Base-by-base conservation (phyloP, 1,140 invertebrate genomes). In the Pygmarrhopalites habei region DNA sequence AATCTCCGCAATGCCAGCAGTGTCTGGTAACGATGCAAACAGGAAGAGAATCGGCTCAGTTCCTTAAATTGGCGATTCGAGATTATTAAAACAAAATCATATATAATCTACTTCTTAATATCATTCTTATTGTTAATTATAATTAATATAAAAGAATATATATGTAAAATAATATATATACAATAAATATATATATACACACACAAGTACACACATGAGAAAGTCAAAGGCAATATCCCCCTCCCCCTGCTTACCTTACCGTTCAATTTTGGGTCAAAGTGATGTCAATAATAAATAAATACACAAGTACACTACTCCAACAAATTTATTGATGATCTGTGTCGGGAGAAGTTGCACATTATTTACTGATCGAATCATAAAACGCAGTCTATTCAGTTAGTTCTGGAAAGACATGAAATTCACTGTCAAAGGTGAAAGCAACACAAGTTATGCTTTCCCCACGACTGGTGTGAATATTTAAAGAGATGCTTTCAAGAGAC, bases 251-350 rank as follows among this genome's bases (percentile, higher is more conserved):
- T 51, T 28, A 12, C 23, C 19, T 12, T 32, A 21, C 26, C 35
- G 49, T 60, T 29, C 49, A 60, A 60, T 60, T 60, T 43, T 60
- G 58, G 58, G 58, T 60, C 58, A 60, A 60, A 60, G 58, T 46
- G 58, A 60, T 60, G 46, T 60, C 17, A 51, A 19, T 28, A 49
- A 49, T 49, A 49, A 49, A 49, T 49, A 49, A 49, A 15, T 49
- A 49, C 46, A 39, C 46, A 49, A 19, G 7, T 10, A 12, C n/a
- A 49, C 46, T 14, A 49, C 46, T 49, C 46, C 46, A 49, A 49
- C 23, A n/a, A n/a, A n/a, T n/a, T n/a, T n/a, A n/a, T n/a, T n/a
- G n/a, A n/a, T n/a, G n/a, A n/a, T n/a, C n/a, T n/a, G n/a, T n/a
- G n/a, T n/a, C n/a, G n/a, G n/a, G n/a, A n/a, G n/a, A n/a, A n/a